Percentiles rank a stretch among this genome's conserved stretches.
These are phyloP conservation scores for Montipora capitata DNA, from an alignment of 92 coral and sea anemone genomes.

Conservation along the genomic window DNA sequence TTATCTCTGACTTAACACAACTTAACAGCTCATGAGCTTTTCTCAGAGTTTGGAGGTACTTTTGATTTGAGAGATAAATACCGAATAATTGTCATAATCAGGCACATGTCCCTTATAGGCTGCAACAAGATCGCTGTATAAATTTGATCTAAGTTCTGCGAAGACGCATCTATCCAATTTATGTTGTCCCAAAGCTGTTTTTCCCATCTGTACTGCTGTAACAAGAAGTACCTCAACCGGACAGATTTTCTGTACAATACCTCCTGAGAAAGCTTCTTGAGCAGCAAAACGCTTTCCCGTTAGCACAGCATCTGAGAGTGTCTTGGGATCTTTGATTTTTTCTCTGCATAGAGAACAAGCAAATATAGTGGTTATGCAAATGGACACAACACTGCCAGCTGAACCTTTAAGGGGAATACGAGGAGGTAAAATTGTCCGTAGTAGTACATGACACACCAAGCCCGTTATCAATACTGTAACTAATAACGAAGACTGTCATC, in stretches of 20 bases:
- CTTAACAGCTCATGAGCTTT: no score
- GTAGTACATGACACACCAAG: no score
- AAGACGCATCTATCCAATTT: conserved; percentile 65
- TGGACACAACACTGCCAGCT: neutral
- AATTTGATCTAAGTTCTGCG: conserved; percentile 8
- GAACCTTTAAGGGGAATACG: no score
- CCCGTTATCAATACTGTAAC: no score
- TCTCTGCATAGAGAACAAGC: conserved; percentile 27
- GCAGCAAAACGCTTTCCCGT: conserved; percentile 83
- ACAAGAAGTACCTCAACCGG: conserved; percentile 47
- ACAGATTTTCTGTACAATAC: conserved; percentile 81
- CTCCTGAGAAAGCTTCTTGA: conserved; percentile 75
- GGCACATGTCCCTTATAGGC: neutral
- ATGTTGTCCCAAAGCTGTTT: conserved; percentile 32
- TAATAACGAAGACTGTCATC: no score
- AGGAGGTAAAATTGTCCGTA: no score
- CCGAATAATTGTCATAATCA: no score
- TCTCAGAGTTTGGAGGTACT: neutral
- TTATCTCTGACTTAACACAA: no score
- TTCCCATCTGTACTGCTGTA: conserved; percentile 67
- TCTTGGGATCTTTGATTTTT: conserved; percentile 71
- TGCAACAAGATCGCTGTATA: conserved; percentile 26
- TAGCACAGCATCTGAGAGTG: conserved; percentile 70
- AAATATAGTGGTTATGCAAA: neutral
- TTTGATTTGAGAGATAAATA: no score